Evolutionary conservation across 2,888 invertebrate genomes (phyloP), one percentile per base, ranked within the genome.

Genomic region (Ophioninae sp.): DNA sequence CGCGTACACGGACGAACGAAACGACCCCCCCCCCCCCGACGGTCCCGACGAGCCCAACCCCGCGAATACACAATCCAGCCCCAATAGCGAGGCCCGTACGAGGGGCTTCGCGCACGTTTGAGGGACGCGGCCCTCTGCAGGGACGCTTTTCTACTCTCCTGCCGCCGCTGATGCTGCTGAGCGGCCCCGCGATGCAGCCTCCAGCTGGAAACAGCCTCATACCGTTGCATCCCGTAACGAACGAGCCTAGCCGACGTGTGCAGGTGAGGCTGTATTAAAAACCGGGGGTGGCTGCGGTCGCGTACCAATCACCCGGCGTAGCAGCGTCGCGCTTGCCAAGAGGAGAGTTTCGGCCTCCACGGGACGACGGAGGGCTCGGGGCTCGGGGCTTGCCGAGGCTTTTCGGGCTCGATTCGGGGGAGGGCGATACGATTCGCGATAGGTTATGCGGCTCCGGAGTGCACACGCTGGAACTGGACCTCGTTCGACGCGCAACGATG

Each of bases 211-310:
- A 73, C 78, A 78, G 75, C 81, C 71, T 86, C 87, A 86, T 86
- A 86, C 87, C 87, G 86, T 86, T 87, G 87, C 87, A 86, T 78
- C 79, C 78, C 73, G 79, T 82, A 64, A 80, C 78, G 80, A 73
- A 85, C 74, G 80, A 75, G 77, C 77, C 74, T 78, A 89, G 87
- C 86, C 86, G 86, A 81, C 82, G 87, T 85, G 89, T 90, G 89
- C 90, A 90, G 90, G 90, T 91, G 91, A 89, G 89, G 91, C 90
- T 90, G 91, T 91, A 92, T 92, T 92, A 92, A 92, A 92, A 92
- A 91, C 88, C 89, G 88, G 89, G 90, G 90, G 89, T 88, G 90
- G 90, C 88, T 92, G 92, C 88, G 91, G 91, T 92, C 91, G 89
- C 90, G 90, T 91, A 91, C 91, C 92, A 92, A 92, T 92, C 91